phyloP scores from a whole-genome alignment of 2,797 vertebrate genomes.

The Zenarchopterus dispar region DNA sequence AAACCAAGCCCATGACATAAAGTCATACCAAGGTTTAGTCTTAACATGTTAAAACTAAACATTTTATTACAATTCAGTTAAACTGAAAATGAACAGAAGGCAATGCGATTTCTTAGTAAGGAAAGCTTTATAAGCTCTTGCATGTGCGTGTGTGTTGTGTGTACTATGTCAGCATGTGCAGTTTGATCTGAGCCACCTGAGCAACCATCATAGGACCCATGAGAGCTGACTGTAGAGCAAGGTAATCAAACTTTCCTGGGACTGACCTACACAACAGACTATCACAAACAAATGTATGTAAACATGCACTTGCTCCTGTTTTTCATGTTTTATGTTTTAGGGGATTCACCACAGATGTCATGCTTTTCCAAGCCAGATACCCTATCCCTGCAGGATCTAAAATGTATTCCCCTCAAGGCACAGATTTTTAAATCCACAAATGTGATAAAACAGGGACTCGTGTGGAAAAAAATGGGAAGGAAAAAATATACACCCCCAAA shows the following conservation, averaged over 20 bases:
- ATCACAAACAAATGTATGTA: slow-evolving; percentile 11
- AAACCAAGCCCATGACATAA: no score
- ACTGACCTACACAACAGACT: slow-evolving; percentile 41
- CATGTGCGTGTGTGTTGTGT: slow-evolving; percentile 18
- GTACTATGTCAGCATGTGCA: slow-evolving; percentile 16
- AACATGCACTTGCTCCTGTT: slow-evolving; percentile 3
- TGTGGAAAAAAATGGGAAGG: slow-evolving; percentile 5
- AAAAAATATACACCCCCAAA: slow-evolving; percentile 3
- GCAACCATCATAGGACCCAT: slow-evolving; percentile 44
- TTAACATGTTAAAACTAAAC: no score
- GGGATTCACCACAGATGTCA: background rate
- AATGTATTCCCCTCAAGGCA: no score
- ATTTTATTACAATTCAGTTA: no score
- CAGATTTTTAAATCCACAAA: no score
- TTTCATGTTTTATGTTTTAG: background rate
- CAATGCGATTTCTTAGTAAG: no score
- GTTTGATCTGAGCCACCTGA: slow-evolving; percentile 54
- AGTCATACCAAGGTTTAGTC: no score
- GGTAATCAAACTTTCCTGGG: slow-evolving; percentile 55
- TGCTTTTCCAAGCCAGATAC: no score
- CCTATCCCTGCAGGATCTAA: no score
- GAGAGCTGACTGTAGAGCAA: slow-evolving; percentile 66
- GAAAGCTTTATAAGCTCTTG: no score
- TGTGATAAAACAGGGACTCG: no score
- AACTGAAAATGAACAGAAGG: no score